Base-by-base conservation (phyloP, 2,888 invertebrate genomes). In the Steinernema scapterisci region DNA sequence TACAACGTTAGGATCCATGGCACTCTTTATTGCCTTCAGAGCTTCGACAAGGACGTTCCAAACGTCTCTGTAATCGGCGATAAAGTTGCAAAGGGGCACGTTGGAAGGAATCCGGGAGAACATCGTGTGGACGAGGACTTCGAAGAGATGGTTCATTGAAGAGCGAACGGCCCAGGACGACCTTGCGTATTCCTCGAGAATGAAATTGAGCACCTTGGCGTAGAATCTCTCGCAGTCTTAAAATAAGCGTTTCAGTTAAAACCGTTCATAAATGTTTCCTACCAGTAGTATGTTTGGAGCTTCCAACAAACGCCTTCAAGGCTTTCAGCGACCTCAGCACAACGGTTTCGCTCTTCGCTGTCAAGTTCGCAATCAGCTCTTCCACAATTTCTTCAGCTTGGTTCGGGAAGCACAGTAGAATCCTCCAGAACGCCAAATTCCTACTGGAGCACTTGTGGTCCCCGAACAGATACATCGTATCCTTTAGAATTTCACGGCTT, bases 341-440 rank as follows among this genome's bases (percentile, higher is more conserved):
- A 7, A 63, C 63, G 1, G 31, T 63, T 25, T 63, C 63, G 6
- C 63, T 63, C 38, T 63, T 31, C 27, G 63, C 27, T 1, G 16
- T 31, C 16, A 63, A 5, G 63, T 38, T 16, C 16, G 3, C 21
- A 2, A 63, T 63, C 11, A 63, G 31, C 13, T 63, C 16, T 27
- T 63, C 31, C 13, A 63, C 9, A 3, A 63, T 9, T 16, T 25
- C 1, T 11, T 63, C 31, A 1, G 27, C 16, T 16, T 63, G 31
- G 16, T 27, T 63, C 63, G 63, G 63, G 19, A 63, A 63, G 38
- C 63, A 63, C 2, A 63, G 63, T 2, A 63, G 63, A n/a, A 63
- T 63, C n/a, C 63, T 27, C 63, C 63, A 63, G 31, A 63, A 63
- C 3, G 63, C 63, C 27, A 63, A 27, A 63, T 63, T 63, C n/a